phyloP scores from a whole-genome alignment of 2,797 vertebrate species.

The Silurus aristotelis region DNA sequence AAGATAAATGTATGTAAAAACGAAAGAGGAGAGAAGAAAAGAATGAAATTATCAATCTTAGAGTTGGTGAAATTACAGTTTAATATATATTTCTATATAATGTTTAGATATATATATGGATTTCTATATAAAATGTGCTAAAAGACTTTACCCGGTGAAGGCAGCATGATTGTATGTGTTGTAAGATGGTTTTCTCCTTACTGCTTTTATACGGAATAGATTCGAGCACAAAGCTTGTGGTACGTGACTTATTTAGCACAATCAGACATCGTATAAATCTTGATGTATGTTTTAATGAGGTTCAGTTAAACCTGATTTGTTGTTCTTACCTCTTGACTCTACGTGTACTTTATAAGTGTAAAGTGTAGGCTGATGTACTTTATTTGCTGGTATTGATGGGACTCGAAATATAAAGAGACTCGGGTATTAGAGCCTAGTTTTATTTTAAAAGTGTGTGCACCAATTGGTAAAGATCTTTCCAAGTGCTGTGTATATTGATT shows the following conservation, averaged over 20 bases:
- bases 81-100: background rate
- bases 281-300: slow-evolving; percentile 10
- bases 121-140: slow-evolving; percentile 43
- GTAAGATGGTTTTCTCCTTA: slow-evolving; percentile 26
- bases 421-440: background rate
- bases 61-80: slow-evolving; percentile 30
- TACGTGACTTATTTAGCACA: slow-evolving; percentile 11
- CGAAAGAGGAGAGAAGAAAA: slow-evolving; percentile 16
- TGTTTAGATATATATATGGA: background rate
- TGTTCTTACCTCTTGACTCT: slow-evolving; percentile 11
- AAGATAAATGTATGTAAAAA: slow-evolving; percentile 48
- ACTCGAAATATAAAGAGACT: slow-evolving; percentile 1
- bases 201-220: slow-evolving; percentile 21
- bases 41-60: slow-evolving; percentile 43
- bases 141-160: slow-evolving; percentile 19
- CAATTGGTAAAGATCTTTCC: background rate
- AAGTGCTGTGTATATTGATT: slow-evolving; percentile 5
- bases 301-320: background rate
- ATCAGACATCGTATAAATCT: slow-evolving; percentile 5
- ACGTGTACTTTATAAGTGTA: slow-evolving; percentile 26
- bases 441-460: background rate
- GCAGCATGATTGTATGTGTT: slow-evolving; percentile 32
- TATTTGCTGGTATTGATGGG: slow-evolving; percentile 10
- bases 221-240: background rate
- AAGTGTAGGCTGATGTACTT: slow-evolving; percentile 11